Base-by-base conservation (phyloP, 1,140 invertebrate species). In the Heliothis virescens region DNA sequence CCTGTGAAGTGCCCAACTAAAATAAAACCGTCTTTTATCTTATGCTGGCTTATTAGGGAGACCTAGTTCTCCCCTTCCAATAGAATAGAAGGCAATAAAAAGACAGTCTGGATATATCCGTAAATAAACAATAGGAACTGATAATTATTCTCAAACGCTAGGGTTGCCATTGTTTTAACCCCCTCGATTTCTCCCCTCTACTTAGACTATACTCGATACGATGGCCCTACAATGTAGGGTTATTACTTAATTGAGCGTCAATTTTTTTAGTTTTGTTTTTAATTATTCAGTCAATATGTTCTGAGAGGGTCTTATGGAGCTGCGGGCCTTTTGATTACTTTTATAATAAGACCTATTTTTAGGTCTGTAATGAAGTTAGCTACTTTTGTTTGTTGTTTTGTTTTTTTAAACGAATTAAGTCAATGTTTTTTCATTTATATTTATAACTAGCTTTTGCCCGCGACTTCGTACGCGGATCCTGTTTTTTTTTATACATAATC, bases 131-230 rank as follows among this genome's bases (percentile, higher is more conserved):
- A 83, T 55, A 82, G 84, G 83, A 89, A 84, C 90, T 88, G 85
- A 91, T 92, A 92, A 92, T 93, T 90, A 92, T 93, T 91, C 87
- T 53, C 84, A 83, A 89, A 83, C 86, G 83, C 82, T 87, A 87
- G 86, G 88, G 82, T 67, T 79, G 84, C 85, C 86, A 88, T 94
- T 94, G 91, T 94, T 92, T 92, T 90, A 85, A 89, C 82, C 82
- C 84, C 81, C 67, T 78, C 48, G 81, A 47, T 82, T 65, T 67
- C 82, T 80, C 74, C 89, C 86, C 85, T 87, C 82, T 86, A 88
- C 83, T 88, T 88, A 79, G 76, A 83, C 87, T 87, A 83, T 81
- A 86, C 89, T 92, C 84, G 84, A 87, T 81, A 83, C 79, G 87
- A 92, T 90, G 87, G 89, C 88, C 85, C 92, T 92, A 91, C 89